Conservation (phyloP, 2,113 vertebrate genomes). For the Sphyrna mokarran region DNA sequence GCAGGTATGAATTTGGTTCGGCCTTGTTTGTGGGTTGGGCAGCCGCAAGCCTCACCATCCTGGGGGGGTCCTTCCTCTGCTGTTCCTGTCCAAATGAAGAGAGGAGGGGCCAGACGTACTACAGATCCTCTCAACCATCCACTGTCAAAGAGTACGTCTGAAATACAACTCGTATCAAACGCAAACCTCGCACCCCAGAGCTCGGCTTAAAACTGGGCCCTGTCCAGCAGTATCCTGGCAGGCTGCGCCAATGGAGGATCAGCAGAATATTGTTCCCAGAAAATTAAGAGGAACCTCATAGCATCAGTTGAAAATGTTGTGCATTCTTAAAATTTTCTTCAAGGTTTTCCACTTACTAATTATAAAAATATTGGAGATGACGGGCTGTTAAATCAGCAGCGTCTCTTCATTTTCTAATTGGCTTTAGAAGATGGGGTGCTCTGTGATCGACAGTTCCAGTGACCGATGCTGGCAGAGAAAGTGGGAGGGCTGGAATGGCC, state of each 20-base stretch:
- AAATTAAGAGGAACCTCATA: not conserved
- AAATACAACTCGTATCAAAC: conserved; percentile 41
- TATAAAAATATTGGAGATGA: not conserved
- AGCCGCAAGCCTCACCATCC: conserved; percentile 71
- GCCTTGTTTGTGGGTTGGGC: conserved; percentile 92
- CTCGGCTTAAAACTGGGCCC: not conserved
- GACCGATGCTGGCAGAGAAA: not conserved
- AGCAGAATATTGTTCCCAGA: not conserved
- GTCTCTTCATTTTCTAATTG: not conserved
- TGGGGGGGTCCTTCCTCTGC: conserved; percentile 87
- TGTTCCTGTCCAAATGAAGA: conserved; percentile 81
- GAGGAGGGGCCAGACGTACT: conserved; percentile 73
- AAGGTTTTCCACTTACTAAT: not conserved
- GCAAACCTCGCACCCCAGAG: not conserved
- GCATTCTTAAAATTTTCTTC: not conserved
- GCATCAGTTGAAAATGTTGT: not conserved
- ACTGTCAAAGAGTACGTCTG: conserved; percentile 88
- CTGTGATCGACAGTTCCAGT: not conserved
- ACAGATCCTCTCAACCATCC: conserved; percentile 72
- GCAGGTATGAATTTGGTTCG: conserved; percentile 87
- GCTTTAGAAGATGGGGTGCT: not conserved
- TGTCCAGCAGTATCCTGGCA: not conserved
- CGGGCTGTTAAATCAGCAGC: not conserved
- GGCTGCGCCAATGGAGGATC: not conserved
- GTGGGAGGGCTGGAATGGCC: too few relatives aligned